These are phyloP conservation scores for Ctenomys sociabilis DNA, from an alignment of 2,113 vertebrate genomes.

Conservation along the genomic window DNA sequence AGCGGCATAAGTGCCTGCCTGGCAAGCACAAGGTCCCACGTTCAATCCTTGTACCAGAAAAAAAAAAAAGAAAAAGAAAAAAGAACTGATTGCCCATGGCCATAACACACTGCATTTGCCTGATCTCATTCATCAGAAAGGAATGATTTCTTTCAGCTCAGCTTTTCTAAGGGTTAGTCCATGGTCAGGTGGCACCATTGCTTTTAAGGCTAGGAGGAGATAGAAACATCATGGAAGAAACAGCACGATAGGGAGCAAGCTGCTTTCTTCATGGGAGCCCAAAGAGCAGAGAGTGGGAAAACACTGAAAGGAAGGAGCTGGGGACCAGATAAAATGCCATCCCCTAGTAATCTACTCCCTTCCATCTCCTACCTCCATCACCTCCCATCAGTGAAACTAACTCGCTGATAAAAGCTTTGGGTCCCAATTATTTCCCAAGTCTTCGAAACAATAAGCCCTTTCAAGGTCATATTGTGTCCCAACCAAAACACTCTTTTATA, in stretches of 20 bases:
- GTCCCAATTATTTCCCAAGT: background rate
- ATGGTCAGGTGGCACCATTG: background rate
- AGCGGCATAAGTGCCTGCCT: too few relatives aligned
- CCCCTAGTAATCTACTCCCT: background rate
- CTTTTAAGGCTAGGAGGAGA: background rate
- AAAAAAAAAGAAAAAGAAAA: too few relatives aligned
- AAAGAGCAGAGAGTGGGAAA: background rate
- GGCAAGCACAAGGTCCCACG: too few relatives aligned
- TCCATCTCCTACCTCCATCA: background rate
- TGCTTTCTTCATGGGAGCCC: background rate
- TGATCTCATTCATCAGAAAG: background rate
- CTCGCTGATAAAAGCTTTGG: background rate
- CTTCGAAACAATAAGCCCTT: background rate
- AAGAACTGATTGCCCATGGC: background rate
- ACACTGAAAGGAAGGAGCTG: background rate
- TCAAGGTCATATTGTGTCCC: background rate
- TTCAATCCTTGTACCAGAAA: too few relatives aligned
- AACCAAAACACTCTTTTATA: background rate
- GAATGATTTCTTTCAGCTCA: background rate
- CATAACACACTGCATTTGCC: background rate
- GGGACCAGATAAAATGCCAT: background rate
- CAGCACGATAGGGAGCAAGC: background rate
- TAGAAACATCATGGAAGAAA: background rate
- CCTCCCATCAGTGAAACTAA: background rate
- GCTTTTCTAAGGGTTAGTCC: background rate